Conservation (phyloP, 2,888 invertebrate genomes). For the Perizoma flavofasciatum region DNA sequence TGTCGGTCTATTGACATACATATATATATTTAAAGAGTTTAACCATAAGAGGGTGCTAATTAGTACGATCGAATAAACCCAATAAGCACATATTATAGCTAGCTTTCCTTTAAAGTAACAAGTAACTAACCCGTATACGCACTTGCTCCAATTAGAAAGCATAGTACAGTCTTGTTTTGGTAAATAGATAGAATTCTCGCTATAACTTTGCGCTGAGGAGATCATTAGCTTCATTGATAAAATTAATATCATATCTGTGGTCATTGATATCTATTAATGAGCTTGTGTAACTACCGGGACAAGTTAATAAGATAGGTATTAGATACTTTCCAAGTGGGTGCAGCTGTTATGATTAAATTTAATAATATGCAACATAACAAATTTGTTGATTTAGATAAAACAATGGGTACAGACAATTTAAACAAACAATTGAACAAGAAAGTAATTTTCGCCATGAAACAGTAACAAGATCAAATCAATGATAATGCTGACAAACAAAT, state of each 20-base stretch:
- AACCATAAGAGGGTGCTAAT: conserved; percentile 47
- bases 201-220: conserved; percentile 40
- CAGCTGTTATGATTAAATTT: conserved; percentile 20
- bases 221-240: conserved; percentile 43
- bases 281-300: conserved; percentile 21
- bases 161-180: conserved; percentile 46
- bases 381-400: conserved; percentile 29
- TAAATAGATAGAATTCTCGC: conserved; percentile 45
- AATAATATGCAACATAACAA: conserved; percentile 10
- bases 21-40: conserved; percentile 1
- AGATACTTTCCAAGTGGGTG: conserved; percentile 11
- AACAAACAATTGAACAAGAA: conserved; percentile 37
- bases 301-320: conserved; percentile 16
- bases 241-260: conserved; percentile 34
- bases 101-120: conserved; percentile 43
- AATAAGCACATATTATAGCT: conserved; percentile 51
- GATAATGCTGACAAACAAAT: conserved; percentile 38
- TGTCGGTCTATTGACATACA: conserved; percentile 35
- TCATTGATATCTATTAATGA: conserved; percentile 30
- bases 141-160: conserved; percentile 61
- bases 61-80: conserved; percentile 51
- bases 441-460: conserved; percentile 35
- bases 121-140: conserved; percentile 52
- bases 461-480: conserved; percentile 39
- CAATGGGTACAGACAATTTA: conserved; percentile 33